A percentile compares a stretch with the other conserved stretches of the same genome.
Conservation (phyloP, 2,113 vertebrate species). For the Coturnix japonica region DNA sequence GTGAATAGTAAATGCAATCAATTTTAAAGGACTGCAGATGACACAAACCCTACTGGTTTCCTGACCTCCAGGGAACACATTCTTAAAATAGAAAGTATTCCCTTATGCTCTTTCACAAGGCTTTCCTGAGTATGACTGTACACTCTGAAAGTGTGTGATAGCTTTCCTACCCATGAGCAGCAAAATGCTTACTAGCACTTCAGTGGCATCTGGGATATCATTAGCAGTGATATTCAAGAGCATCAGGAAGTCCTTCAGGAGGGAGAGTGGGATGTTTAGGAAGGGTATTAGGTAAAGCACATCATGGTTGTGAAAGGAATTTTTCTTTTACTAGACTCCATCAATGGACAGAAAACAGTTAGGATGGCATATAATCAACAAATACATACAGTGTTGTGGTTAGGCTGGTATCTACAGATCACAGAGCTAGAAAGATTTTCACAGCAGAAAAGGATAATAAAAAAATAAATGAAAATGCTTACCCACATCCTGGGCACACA, state of each 20-base stretch:
- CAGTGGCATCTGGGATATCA: background rate
- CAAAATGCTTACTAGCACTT: background rate
- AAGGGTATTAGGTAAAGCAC: background rate
- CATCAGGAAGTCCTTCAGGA: background rate
- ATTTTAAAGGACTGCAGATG: background rate
- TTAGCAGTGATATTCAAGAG: background rate
- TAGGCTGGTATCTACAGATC: no score
- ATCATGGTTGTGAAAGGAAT: background rate
- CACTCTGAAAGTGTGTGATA: background rate
- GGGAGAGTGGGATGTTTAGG: background rate
- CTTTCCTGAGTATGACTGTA: fast-evolving
- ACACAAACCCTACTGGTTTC: background rate
- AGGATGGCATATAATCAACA: background rate
- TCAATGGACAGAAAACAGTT: background rate
- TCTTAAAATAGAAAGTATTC: background rate
- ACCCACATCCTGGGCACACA: no score
- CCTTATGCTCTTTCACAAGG: background rate
- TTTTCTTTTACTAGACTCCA: background rate
- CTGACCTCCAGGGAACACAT: background rate
- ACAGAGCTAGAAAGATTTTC: no score
- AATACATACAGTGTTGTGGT: no score
- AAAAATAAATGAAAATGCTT: no score
- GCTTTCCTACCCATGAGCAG: background rate
- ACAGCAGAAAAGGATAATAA: no score
- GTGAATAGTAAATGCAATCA: background rate